phyloP scores from a whole-genome alignment of 1,140 invertebrate species.

The Drosophila saltans region DNA sequence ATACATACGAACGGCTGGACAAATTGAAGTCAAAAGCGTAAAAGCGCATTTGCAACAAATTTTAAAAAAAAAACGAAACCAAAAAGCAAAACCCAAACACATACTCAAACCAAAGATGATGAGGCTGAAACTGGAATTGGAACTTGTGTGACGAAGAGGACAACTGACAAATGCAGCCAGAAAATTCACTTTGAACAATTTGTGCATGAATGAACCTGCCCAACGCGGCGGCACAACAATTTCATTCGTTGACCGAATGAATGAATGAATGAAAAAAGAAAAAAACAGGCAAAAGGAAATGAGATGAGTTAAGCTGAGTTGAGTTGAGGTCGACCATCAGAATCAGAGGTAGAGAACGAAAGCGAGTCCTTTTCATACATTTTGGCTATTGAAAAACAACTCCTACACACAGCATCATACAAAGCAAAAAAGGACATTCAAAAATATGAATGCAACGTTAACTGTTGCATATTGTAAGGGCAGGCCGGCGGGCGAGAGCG shows the following conservation, averaged over 20 bases:
- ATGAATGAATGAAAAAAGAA: slow-evolving; percentile 11
- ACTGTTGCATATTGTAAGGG: slow-evolving; percentile 16
- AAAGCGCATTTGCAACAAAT: slow-evolving; percentile 82
- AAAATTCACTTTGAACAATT: slow-evolving; percentile 74
- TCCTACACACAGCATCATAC: slow-evolving; percentile 7
- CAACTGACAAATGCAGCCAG: slow-evolving; percentile 71
- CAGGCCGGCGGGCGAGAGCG: not conserved
- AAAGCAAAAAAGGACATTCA: slow-evolving; percentile 41
- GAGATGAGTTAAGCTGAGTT: slow-evolving; percentile 7
- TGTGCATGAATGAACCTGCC: slow-evolving; percentile 72
- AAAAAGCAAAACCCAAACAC: not conserved
- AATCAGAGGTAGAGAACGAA: not conserved
- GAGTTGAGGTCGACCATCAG: slow-evolving; percentile 7
- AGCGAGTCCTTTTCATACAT: slow-evolving; percentile 12
- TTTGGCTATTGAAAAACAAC: slow-evolving; percentile 5
- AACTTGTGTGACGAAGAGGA: slow-evolving; percentile 28
- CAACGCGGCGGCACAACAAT: slow-evolving; percentile 35
- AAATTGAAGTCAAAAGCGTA: slow-evolving; percentile 78
- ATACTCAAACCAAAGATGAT: not conserved
- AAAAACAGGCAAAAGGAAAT: slow-evolving; percentile 17
- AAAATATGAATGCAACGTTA: slow-evolving; percentile 40
- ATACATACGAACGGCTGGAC: slow-evolving; percentile 25
- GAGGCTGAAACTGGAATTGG: not conserved
- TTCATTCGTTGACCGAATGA: slow-evolving; percentile 50
- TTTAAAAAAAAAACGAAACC: slow-evolving; percentile 42